Evolutionary conservation across 2,888 invertebrate genomes (phyloP), one percentile per base, ranked within the genome.

Genomic region (Tiphia femorata): DNA sequence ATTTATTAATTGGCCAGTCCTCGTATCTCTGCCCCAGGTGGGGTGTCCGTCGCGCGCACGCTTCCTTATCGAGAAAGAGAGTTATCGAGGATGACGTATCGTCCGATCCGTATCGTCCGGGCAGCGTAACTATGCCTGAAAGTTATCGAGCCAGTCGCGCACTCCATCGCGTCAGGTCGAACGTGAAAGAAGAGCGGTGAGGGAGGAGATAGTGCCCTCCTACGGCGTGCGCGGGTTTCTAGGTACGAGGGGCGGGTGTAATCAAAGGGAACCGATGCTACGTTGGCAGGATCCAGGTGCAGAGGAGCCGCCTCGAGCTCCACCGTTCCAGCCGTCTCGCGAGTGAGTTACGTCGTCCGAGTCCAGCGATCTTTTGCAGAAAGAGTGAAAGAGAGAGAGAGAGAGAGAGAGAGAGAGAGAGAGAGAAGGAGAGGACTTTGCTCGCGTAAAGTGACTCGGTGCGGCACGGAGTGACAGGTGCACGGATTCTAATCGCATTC

Each of bases 51-150:
- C 5, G 16, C 29, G n/a, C 40, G 14, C 17, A 38, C 37, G 49
- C 58, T 62, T 67, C 61, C 64, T 67, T 59, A 58, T 70, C 61
- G 53, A 49, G 49, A 48, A 30, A 55, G 43, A 42, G 47, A 62
- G 54, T 62, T 58, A 67, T 70, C 59, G 49, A 27, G 62, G 38
- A 67, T 65, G 70, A 67, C 63, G 65, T 63, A 72, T 72, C 63
- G 63, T 37, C 38, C 55, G 73, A 73, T 70, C 56, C 62, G 49
- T 73, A 72, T 72, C 71, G 58, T 35, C 61, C 57, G 19, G 60
- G 58, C 72, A n/a, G 64, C 70, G 64, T 66, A 72, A 68, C 66
- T 58, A 64, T 61, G 58, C 49, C 58, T 30, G 62, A 52, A 29
- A 72, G 69, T 72, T 69, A 70, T 64, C 69, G 59, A 55, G 50